Evolutionary conservation across 2,113 vertebrate species (phyloP).

Genomic region (Cavia porcellus): DNA sequence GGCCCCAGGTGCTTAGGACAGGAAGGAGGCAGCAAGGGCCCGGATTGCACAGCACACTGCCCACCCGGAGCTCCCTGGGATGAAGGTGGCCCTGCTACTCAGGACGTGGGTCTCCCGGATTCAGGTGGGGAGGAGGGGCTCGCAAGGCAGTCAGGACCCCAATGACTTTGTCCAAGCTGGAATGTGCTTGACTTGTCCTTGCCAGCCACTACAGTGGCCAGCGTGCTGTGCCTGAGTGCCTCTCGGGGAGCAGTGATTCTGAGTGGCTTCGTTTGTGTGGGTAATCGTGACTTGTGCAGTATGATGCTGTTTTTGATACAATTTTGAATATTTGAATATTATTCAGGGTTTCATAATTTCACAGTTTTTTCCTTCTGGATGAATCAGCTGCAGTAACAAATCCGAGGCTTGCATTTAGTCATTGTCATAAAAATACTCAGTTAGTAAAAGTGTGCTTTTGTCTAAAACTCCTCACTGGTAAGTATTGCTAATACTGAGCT

Average conservation of each 20-base stretch:
- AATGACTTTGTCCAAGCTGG: background rate
- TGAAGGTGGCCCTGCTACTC: background rate
- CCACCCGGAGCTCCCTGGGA: background rate
- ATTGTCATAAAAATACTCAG: constrained; percentile 33
- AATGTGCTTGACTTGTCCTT: background rate
- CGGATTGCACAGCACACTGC: background rate
- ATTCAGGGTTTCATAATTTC: constrained; percentile 27
- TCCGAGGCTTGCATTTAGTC: constrained; percentile 54
- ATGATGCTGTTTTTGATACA: constrained; percentile 4
- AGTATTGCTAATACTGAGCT: background rate
- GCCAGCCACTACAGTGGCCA: too few relatives aligned
- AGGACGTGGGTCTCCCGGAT: too few relatives aligned
- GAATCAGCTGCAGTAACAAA: constrained; percentile 55
- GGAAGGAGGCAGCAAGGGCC: background rate
- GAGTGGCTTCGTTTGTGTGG: background rate
- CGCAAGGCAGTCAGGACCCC: background rate
- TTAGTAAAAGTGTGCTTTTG: constrained; percentile 37
- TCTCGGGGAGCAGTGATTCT: background rate
- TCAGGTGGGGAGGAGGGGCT: background rate
- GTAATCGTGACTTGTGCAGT: background rate
- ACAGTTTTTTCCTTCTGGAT: background rate
- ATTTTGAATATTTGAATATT: constrained; percentile 61
- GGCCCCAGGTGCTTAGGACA: background rate
- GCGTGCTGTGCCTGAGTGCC: background rate
- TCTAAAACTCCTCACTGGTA: background rate